These are phyloP conservation scores for Carassius auratus DNA, from an alignment of 2,113 vertebrate species.

Conservation along the genomic window DNA sequence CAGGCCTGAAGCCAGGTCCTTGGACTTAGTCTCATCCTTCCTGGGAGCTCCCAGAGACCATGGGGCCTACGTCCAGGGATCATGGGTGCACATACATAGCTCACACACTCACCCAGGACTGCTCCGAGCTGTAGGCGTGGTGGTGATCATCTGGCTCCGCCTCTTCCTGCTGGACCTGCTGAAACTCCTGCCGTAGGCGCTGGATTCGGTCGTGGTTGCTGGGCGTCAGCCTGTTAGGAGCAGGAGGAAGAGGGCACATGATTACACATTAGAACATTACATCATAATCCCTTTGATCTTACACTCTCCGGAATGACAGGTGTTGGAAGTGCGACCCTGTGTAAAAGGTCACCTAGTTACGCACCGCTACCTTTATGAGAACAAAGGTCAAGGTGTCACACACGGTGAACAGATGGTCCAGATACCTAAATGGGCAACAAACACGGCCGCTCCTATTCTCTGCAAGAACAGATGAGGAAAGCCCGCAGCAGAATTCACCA, in stretches of 20 bases:
- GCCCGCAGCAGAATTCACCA: not conserved
- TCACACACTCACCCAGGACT: slow-evolving; percentile 89
- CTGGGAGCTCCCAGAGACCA: slow-evolving; percentile 1
- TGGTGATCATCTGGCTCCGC: slow-evolving; percentile 87
- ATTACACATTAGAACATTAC: slow-evolving; percentile 31
- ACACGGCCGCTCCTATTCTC: not conserved
- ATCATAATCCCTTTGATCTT: slow-evolving; percentile 33
- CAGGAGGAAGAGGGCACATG: slow-evolving; percentile 46
- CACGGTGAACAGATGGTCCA: slow-evolving; percentile 30
- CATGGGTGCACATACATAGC: not conserved
- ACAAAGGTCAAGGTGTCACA: slow-evolving; percentile 40
- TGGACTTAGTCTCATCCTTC: not conserved
- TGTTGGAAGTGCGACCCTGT: slow-evolving; percentile 11
- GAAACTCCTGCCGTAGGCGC: slow-evolving; percentile 91
- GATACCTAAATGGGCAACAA: not conserved
- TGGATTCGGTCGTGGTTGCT: slow-evolving; percentile 99
- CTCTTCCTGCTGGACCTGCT: slow-evolving; percentile 87
- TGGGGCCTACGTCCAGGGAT: not conserved
- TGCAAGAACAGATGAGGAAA: slow-evolving; percentile 11
- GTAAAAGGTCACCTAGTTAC: slow-evolving; percentile 26
- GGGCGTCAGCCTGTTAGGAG: slow-evolving; percentile 85
- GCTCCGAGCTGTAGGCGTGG: slow-evolving; percentile 90
- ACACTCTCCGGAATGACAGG: slow-evolving; percentile 6
- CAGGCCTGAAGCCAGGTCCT: not conserved
- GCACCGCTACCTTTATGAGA: slow-evolving; percentile 22